Evolutionary conservation across 2,113 vertebrate species (phyloP), one percentile per base, ranked within the genome.

Genomic region (Anser brachyrhynchus): DNA sequence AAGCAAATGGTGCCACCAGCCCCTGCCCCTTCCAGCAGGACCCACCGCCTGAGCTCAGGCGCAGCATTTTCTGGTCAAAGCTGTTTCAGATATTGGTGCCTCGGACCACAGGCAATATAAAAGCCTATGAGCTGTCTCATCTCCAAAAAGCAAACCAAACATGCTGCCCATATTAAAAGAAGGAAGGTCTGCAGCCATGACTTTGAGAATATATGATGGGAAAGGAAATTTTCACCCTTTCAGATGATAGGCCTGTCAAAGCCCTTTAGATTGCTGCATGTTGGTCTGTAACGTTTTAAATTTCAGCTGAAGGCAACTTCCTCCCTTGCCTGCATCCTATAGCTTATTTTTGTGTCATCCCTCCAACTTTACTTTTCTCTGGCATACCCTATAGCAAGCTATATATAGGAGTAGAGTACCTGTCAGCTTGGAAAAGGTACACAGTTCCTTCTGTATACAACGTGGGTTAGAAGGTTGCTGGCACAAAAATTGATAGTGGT

Each of bases 301-400:
- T 87, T 69, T 75, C 65, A 90, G n/a, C 55, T 77, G 57, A 88
- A 83, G 91, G 54, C 41, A 89, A n/a, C 39, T 59, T 86, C 58
- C 25, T 84, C 71, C 17, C 21, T 89, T 86, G 61, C 85, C 39
- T 80, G 16, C 46, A 70, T 74, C 6, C 1, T 58, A 13, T n/a
- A 71, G 46, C 25, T 86, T 58, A 44, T 66, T 94, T 90, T 86
- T 84, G 29, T 67, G 51, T 84, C 39, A 87, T 69, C 33, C 23
- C 44, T 86, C 86, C 39, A 39, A 64, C 35, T 89, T 89, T 29
- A 44, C 49, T 90, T 64, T 77, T 71, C 69, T 81, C 7, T 72
- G 57, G 13, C 73, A 59, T 84, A 52, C 67, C 74, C 87, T 71
- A 72, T 57, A 72, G 80, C 66, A 89, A 82, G 49, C n/a, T 89